Conservation (phyloP, 2,797 vertebrate species). For the Scomberomorus guttatus region DNA sequence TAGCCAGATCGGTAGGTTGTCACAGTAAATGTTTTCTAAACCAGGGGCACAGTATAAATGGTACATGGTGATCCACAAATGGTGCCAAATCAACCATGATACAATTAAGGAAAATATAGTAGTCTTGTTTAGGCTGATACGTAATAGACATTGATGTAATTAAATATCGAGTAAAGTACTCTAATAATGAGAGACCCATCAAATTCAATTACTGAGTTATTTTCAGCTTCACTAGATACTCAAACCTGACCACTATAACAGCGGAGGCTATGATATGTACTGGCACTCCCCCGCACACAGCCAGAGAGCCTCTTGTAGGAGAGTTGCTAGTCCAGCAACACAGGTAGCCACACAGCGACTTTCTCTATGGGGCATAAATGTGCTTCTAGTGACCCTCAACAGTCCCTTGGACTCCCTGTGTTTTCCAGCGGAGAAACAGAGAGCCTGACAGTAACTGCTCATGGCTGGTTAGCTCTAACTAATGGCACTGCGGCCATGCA, state of each 20-base stretch:
- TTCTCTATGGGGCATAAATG: not conserved
- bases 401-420: not conserved
- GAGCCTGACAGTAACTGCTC: not conserved
- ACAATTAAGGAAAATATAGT: not conserved
- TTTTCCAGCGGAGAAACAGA: not conserved
- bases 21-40: conserved; percentile 13
- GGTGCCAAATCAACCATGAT: not conserved
- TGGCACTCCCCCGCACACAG: not conserved
- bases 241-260: not conserved
- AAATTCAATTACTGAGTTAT: not conserved
- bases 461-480: not conserved
- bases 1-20: conserved; percentile 18
- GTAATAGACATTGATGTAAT: not conserved
- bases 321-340: not conserved
- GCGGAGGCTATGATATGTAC: not conserved
- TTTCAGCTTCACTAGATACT: no score
- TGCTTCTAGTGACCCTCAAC: not conserved
- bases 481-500: not conserved
- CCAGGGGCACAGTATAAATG: not conserved
- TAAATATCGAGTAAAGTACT: not conserved
- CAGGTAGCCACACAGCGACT: not conserved
- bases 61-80: conserved; percentile 3
- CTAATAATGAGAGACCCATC: not conserved
- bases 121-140: conserved; percentile 1
- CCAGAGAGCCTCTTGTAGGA: no score